Percentiles rank a stretch among this genome's conserved stretches.
phyloP scores from a whole-genome alignment of 1,140 invertebrate species.

The Chionoecetes opilio region DNA sequence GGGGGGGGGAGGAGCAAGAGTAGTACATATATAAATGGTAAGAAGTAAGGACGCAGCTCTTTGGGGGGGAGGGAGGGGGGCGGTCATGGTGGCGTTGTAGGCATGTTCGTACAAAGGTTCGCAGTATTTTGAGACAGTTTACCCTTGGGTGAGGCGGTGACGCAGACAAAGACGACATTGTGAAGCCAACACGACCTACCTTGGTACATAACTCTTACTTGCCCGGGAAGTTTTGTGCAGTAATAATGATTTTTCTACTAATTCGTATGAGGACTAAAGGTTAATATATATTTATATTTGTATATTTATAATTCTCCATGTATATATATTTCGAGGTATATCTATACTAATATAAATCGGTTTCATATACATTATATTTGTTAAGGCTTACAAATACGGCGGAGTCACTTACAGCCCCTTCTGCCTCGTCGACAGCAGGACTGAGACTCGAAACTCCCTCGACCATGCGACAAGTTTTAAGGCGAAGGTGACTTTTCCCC shows the following conservation, averaged over 20 bases:
- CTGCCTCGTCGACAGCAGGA: background rate
- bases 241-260: constrained; percentile 56
- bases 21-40: background rate
- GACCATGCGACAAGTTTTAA: constrained; percentile 33
- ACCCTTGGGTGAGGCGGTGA: background rate
- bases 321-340: constrained; percentile 48
- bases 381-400: constrained; percentile 67
- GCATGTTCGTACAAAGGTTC: background rate
- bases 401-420: constrained; percentile 45
- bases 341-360: constrained; percentile 59
- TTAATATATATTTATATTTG: constrained; percentile 62
- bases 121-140: background rate
- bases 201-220: constrained; percentile 29
- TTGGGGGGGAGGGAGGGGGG: background rate
- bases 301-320: constrained; percentile 53
- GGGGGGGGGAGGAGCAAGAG: background rate
- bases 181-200: background rate
- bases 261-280: background rate
- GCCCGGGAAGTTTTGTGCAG: constrained; percentile 47
- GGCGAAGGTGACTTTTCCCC: background rate
- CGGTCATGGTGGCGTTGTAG: background rate
- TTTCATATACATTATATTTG: constrained; percentile 44
- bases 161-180: background rate
- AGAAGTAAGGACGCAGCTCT: background rate
- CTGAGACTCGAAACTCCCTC: background rate